Base-by-base conservation (phyloP, 1,140 invertebrate genomes). In the Penaeus indicus region DNA sequence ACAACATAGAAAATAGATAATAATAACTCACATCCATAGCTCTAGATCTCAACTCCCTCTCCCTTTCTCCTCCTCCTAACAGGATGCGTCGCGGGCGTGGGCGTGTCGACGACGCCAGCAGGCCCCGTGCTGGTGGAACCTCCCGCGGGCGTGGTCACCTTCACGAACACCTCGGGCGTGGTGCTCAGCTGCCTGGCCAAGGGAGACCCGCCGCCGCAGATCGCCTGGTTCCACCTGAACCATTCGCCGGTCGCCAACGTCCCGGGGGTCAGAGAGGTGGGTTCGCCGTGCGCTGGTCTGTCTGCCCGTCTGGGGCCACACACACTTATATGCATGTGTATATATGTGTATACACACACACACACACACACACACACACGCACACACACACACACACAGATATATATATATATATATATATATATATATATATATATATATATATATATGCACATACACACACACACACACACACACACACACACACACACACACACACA, bases 101-200 rank as follows among this genome's bases (percentile, higher is more conserved):
- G 84, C 4, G 69, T 54, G 47, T 75, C 67, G 25, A 75, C 32
- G n/a, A 62, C 67, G 38, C 89, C 89, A 0, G 63, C 89, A 19
- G 89, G 89, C 22, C 89, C 89, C 25, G 62, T 90, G n/a, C 64
- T 90, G 81, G 85, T 86, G 60, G 85, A 87, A 22, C 81, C 85
- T n/a, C 89, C 82, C 54, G 75, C 89, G 8, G 85, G 85, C 2
- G 72, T 88, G 3, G 82, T 90, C 72, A 97, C 97, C 92, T 98
- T 98, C 93, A 97, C 96, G 86, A 98, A 98, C 93, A 97, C 96
- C 83, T 98, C 97, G 47, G 97, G 89, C 81, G 86, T 80, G 3
- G 81, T 78, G 3, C 81, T 90, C 85, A 80, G 67, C 21, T 90
- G 89, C 77, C 75, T 88, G 67, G 89, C 89, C 18, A 84, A 62